These are phyloP conservation scores for Microcebus tavaratra DNA, from an alignment of 2,113 vertebrate genomes.

Conservation along the genomic window DNA sequence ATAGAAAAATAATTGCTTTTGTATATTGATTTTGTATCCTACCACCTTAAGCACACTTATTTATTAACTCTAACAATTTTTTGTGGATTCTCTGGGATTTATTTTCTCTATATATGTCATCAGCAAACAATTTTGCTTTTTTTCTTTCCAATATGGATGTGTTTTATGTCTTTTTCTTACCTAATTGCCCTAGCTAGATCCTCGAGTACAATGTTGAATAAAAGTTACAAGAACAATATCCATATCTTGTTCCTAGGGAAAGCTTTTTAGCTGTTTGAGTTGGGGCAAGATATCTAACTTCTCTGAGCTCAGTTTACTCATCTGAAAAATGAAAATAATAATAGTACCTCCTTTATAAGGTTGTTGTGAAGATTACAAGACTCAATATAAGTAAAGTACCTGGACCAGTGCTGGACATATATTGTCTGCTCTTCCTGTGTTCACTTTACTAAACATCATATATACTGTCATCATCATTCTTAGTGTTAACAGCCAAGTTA, in stretches of 20 bases:
- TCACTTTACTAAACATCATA: neutral
- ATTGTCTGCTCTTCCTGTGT: neutral
- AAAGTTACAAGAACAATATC: neutral
- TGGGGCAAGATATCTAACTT: neutral
- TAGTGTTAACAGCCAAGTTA: neutral
- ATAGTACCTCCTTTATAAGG: neutral
- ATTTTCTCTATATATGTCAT: neutral
- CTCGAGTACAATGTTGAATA: neutral
- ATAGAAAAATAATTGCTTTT: neutral
- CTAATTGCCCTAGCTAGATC: neutral
- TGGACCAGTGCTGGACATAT: neutral
- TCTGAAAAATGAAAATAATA: neutral
- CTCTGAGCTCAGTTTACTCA: constrained; percentile 23
- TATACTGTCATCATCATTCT: neutral
- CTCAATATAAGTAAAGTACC: neutral
- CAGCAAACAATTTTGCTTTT: neutral
- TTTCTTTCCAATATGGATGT: neutral
- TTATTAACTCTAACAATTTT: neutral
- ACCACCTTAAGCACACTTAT: neutral
- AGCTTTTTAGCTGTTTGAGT: neutral
- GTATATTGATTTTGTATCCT: neutral
- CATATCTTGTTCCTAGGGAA: neutral
- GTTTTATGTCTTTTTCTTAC: neutral
- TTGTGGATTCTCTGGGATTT: neutral
- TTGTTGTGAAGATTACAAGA: neutral